Evolutionary conservation across 2,888 invertebrate species (phyloP).

Genomic region (Aquatica leii): DNA sequence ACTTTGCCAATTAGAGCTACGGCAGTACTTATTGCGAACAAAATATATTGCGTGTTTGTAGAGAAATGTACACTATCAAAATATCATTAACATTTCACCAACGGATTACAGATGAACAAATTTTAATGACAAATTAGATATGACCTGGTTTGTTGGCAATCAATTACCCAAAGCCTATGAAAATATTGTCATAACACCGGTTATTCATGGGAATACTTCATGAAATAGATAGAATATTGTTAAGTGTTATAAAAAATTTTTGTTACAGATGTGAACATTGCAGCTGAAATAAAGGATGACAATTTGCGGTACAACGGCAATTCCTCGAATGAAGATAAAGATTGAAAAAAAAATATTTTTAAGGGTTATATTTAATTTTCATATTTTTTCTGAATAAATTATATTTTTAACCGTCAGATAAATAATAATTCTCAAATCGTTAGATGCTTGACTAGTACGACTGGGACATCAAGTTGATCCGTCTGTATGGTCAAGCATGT

Average conservation of each 20-base stretch:
- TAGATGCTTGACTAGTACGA: too few relatives aligned
- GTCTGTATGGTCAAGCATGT: too few relatives aligned
- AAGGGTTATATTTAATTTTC: not conserved
- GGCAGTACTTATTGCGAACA: conserved; percentile 10
- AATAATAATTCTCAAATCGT: too few relatives aligned
- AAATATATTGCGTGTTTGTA: conserved; percentile 6
- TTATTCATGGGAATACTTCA: not conserved
- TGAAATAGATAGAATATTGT: not conserved
- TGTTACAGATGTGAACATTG: conserved; percentile 1
- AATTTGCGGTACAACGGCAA: not conserved
- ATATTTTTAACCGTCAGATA: too few relatives aligned
- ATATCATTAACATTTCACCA: not conserved
- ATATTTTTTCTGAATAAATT: too few relatives aligned
- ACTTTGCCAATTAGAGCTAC: too few relatives aligned
- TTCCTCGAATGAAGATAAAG: not conserved
- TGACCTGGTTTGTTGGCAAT: conserved; percentile 9
- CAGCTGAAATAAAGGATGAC: not conserved
- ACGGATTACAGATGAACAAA: conserved; percentile 4
- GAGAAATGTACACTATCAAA: conserved; percentile 9
- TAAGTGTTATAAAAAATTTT: not conserved
- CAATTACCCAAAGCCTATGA: conserved; percentile 2
- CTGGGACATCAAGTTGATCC: too few relatives aligned
- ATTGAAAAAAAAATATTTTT: not conserved
- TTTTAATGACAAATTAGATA: not conserved
- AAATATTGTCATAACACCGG: not conserved